phyloP scores from a whole-genome alignment of 2,797 vertebrate species.

The Sarcoramphus papa region DNA sequence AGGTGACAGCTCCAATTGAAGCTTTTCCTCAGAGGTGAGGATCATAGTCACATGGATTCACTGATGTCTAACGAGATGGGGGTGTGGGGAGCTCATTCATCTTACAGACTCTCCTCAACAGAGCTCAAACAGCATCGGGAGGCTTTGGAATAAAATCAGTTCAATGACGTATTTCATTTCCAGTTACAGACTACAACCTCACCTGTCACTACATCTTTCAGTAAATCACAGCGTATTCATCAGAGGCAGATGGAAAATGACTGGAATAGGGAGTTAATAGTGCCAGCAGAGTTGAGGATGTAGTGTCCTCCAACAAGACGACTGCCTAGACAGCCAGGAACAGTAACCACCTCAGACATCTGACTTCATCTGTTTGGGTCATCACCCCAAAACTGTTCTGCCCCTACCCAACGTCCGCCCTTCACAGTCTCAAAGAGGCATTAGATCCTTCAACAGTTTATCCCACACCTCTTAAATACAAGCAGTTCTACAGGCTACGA shows the following conservation, averaged over 20 bases:
- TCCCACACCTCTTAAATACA: not conserved
- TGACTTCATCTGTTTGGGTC: not conserved
- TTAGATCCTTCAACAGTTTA: not conserved
- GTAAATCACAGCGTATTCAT: not conserved
- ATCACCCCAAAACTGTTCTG: not conserved
- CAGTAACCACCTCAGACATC: not conserved
- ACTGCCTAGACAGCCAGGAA: not conserved
- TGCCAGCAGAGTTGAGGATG: not conserved
- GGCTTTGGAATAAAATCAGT: not conserved
- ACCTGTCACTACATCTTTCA: not conserved
- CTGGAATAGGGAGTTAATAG: not conserved
- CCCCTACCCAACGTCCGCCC: not conserved
- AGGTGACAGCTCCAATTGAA: conserved; percentile 28
- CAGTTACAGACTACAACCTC: conserved; percentile 25
- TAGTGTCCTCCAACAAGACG: not conserved
- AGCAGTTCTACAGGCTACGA: not conserved
- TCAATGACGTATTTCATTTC: conserved; percentile 4
- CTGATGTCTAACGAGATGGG: not conserved
- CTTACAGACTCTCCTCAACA: not conserved
- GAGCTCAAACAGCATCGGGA: not conserved
- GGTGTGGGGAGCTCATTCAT: not conserved
- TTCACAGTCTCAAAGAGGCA: not conserved
- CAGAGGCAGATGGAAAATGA: not conserved
- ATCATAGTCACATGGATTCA: not conserved
- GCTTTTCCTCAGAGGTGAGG: not conserved